These are phyloP conservation scores for Drosophila maculinotata DNA, from an alignment of 2,888 invertebrate genomes.

Conservation along the genomic window DNA sequence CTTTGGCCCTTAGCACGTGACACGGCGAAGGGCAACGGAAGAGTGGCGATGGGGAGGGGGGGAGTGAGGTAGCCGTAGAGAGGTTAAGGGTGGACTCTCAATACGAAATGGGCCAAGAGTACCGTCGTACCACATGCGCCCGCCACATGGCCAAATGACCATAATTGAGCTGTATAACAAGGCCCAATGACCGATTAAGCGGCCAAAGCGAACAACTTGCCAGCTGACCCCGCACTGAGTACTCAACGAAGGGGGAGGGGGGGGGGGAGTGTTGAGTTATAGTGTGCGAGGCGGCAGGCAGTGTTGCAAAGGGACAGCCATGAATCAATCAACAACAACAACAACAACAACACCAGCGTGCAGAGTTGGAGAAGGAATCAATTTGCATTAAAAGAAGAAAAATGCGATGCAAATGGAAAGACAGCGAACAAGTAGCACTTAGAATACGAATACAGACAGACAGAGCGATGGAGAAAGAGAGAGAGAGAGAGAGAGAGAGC, in stretches of 20 bases:
- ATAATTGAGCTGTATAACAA: constrained; percentile 80
- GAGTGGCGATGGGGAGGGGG: background rate
- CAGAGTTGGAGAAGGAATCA: constrained; percentile 22
- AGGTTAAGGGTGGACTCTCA: constrained; percentile 39
- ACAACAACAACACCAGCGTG: background rate
- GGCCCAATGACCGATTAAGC: constrained; percentile 79
- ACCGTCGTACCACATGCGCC: constrained; percentile 60
- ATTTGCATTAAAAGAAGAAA: constrained; percentile 31
- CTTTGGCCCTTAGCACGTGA: constrained; percentile 60
- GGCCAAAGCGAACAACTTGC: constrained; percentile 40
- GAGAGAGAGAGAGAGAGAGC: background rate
- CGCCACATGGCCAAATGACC: constrained; percentile 79
- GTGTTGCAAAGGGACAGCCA: background rate
- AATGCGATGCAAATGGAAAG: background rate
- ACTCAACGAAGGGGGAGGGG: background rate
- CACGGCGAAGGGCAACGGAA: constrained; percentile 14
- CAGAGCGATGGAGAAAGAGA: too few relatives aligned
- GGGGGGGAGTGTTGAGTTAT: constrained; percentile 9
- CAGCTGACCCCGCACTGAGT: constrained; percentile 25
- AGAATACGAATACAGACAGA: background rate
- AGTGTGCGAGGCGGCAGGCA: background rate
- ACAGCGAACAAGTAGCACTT: background rate
- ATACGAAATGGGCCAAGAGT: constrained; percentile 21
- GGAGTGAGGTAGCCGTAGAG: background rate
- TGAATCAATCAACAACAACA: constrained; percentile 39